phyloP scores from a whole-genome alignment of 2,888 invertebrate genomes.

The Campoletis raptor region DNA sequence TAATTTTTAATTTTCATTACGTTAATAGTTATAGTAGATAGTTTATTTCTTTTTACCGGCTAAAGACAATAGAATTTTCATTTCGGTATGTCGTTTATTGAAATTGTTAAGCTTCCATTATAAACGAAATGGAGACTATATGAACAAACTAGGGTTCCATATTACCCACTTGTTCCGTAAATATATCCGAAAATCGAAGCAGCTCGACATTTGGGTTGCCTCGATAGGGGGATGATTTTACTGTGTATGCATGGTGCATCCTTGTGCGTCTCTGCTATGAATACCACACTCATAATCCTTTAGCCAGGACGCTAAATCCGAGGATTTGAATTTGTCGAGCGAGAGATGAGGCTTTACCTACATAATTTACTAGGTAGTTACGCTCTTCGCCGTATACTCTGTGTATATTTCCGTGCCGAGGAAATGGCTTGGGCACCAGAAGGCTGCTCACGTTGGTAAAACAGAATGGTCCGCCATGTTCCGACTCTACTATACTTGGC shows the following conservation, averaged over 20 bases:
- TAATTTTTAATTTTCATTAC: background rate
- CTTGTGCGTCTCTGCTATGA: conserved; percentile 40
- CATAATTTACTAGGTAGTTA: conserved; percentile 73
- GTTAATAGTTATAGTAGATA: background rate
- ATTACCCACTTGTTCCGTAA: background rate
- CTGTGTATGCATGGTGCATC: background rate
- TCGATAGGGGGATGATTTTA: conserved; percentile 14
- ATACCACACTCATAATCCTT: conserved; percentile 70
- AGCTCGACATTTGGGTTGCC: conserved; percentile 41
- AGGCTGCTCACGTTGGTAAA: conserved; percentile 34
- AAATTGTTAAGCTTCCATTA: background rate
- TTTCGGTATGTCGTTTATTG: background rate
- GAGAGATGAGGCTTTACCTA: conserved; percentile 72
- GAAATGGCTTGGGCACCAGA: conserved; percentile 42
- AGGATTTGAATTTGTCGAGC: conserved; percentile 76
- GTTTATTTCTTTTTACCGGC: background rate
- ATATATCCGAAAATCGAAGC: conserved; percentile 33
- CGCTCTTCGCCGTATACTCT: conserved; percentile 29
- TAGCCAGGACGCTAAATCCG: conserved; percentile 73
- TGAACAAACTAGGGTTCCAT: background rate
- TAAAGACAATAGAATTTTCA: background rate
- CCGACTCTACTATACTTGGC: conserved; percentile 7
- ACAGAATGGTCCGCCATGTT: conserved; percentile 36
- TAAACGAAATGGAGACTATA: background rate
- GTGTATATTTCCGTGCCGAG: conserved; percentile 6